Base-by-base conservation (phyloP, 2,797 vertebrate species). In the Lacerta viridis region DNA sequence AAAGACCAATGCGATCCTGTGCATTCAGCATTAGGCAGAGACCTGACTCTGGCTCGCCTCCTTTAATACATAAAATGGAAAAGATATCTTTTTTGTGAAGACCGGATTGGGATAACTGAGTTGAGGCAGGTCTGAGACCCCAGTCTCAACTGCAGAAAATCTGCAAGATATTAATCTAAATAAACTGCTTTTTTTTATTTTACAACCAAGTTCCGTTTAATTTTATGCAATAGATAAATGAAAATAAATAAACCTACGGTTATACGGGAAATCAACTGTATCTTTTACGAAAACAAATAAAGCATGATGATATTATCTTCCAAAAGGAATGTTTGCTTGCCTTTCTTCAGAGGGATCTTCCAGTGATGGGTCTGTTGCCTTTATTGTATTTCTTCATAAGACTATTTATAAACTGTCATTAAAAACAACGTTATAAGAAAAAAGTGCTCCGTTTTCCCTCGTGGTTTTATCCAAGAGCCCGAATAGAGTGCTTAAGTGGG, bases 321-420 rank as follows among this genome's bases (percentile, higher is more conserved):
- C 3, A 43, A 76, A 75, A 20, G 3, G 20, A 39, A 7, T 10
- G 78, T 18, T 15, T 15, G 50, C 4, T 55, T 79, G 17, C 8
- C 55, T 80, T 61, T 80, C 55, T 61, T 80, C 6, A 9, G 5
- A 80, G 17, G 4, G 50, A 10, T 80, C 11, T 84, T n/a, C 33
- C n/a, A 15, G 5, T 25, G 10, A 9, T 15, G 23, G 20, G 68
- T 1, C 25, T 0, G 6, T 3, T 55, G 18, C 2, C 41, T n/a
- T 83, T 66, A 27, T 66, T 66, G 29, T 25, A 43, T 23, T 1
- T 27, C 10, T 8, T 25, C 23, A 46, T 1, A 23, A 43, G 25
- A 41, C 46, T 61, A 61, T 61, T 61, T 61, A 61, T 61, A 61
- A 61, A 61, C 59, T 61, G 59, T 23, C 59, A 61, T 55, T 55